Base-by-base conservation (phyloP, 2,797 vertebrate species). In the Lycodopsis pacificus region DNA sequence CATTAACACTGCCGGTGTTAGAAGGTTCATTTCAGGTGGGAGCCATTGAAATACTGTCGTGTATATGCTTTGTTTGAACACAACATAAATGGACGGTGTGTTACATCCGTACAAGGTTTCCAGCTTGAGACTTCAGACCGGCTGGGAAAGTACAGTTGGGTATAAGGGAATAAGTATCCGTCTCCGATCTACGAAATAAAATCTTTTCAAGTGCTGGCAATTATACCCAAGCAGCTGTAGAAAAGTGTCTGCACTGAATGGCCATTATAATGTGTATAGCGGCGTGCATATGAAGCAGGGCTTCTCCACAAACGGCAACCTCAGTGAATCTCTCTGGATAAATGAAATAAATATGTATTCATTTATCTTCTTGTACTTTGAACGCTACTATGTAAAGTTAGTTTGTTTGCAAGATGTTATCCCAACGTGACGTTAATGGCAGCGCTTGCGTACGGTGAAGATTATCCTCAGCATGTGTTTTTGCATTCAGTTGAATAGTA, bases 401-500 rank as follows among this genome's bases (percentile, higher is more conserved):
- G 1, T 20, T 62, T 22, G 34, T 20, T 54, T 42, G 48, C 38
- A 54, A 53, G 58, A 67, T 6, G n/a, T 63, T 11, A 59, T 40
- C 70, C 19, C 42, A 59, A 71, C 36, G n/a, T 34, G 46, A 65
- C 1, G 3, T 44, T 36, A 77, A 51, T 44, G n/a, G 34, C 2
- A n/a, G 44, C 7, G 1, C 61, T 69, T 36, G 15, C 20, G 30
- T 76, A 56, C 25, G 27, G 3, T 51, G 12, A 17, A 58, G 19
- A 64, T 49, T 64, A 44, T 44, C 20, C 17, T 38, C 12, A 15
- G 22, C 67, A 70, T 67, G 56, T 62, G 42, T 44, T 68, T 81
- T 57, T 20, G 5, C 40, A 49, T 69, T 80, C 54, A 71, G 44
- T 22, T 49, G 22, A 79, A 65, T 53, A 73, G 66, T 71, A 71